Evolutionary conservation across 2,888 invertebrate genomes (phyloP).

Genomic region (Heliconius erato): DNA sequence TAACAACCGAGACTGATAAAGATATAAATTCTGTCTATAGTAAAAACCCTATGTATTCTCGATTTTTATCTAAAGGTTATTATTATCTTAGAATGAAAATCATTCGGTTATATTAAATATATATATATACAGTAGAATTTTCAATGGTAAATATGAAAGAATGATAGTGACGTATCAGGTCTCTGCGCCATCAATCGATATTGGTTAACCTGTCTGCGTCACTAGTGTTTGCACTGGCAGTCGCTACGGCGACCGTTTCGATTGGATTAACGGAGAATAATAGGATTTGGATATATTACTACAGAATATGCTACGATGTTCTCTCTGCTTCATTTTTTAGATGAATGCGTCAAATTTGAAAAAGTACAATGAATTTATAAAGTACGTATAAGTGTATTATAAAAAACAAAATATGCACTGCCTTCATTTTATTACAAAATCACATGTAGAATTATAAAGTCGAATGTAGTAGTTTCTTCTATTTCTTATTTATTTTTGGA

Average conservation of each 20-base stretch:
- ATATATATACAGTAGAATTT: background rate
- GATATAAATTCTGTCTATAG: background rate
- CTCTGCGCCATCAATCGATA: constrained; percentile 72
- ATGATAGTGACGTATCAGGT: constrained; percentile 64
- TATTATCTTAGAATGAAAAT: background rate
- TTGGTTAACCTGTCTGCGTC: constrained; percentile 62
- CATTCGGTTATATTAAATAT: background rate
- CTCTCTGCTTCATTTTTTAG: constrained; percentile 14
- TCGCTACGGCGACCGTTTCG: constrained; percentile 78
- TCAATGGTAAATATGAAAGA: constrained; percentile 43
- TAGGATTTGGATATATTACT: constrained; percentile 50
- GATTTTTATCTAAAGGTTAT: no score
- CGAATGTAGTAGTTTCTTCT: background rate
- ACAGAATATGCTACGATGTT: constrained; percentile 30
- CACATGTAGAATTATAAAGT: background rate
- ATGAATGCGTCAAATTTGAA: background rate
- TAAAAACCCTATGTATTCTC: no score
- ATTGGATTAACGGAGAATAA: constrained; percentile 59
- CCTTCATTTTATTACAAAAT: background rate
- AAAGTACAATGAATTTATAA: background rate
- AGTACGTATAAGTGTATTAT: background rate
- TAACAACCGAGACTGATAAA: background rate
- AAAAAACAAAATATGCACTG: background rate
- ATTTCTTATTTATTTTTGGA: background rate
- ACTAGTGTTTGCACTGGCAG: constrained; percentile 74